Percentiles rank a stretch among this genome's conserved stretches.
Evolutionary conservation across 2,888 invertebrate species (phyloP).

Genomic region (Corythucha ciliata): DNA sequence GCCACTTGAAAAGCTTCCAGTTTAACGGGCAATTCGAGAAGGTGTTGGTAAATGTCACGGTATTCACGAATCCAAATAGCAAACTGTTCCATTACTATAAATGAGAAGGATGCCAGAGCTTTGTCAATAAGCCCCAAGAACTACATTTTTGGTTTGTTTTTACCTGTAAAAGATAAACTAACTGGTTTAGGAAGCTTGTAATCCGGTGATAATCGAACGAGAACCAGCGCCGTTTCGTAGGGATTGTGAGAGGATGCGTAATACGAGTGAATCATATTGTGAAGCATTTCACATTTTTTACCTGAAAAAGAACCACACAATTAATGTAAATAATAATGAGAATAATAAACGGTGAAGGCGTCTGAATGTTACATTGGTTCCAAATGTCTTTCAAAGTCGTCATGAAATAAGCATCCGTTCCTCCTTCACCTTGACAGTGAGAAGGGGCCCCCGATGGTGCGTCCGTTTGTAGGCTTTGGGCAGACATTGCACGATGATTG

Average conservation of each 20-base stretch:
- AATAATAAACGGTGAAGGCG: too few relatives aligned
- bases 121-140: neutral
- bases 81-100: constrained; percentile 43
- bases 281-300: constrained; percentile 50
- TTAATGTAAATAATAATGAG: too few relatives aligned
- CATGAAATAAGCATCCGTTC: constrained; percentile 20
- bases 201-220: constrained; percentile 54
- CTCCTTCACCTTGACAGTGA: too few relatives aligned
- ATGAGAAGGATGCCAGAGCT: constrained; percentile 15
- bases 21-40: constrained; percentile 50
- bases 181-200: constrained; percentile 54
- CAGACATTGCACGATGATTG: too few relatives aligned
- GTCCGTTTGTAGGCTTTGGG: too few relatives aligned
- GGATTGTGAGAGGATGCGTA: constrained; percentile 49
- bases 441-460: too few relatives aligned
- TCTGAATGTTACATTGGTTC: constrained; percentile 24
- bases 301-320: constrained; percentile 39
- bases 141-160: neutral
- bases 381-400: constrained; percentile 17
- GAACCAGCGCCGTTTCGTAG: constrained; percentile 48
- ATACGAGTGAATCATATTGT: constrained; percentile 45
- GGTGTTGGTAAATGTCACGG: constrained; percentile 36
- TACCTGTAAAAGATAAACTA: constrained; percentile 48
- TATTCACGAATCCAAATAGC: constrained; percentile 39
- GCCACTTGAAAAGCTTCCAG: constrained; percentile 63